A percentile compares a stretch with the other conserved stretches of the same genome.
Conservation (phyloP, 2,797 vertebrate genomes). For the Coluber constrictor region DNA sequence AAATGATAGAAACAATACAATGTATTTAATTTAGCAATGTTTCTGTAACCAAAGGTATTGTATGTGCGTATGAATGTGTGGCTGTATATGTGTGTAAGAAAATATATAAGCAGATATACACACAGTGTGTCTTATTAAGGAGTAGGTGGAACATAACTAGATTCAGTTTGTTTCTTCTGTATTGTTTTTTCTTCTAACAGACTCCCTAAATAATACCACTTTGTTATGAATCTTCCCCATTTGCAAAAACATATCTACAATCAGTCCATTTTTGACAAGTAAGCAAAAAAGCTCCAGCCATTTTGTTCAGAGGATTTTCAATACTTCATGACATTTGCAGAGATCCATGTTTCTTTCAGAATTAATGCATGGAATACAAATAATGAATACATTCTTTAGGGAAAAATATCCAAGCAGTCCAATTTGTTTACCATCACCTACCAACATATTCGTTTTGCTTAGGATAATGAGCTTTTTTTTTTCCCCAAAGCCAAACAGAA, state of each 20-base stretch:
- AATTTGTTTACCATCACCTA: constrained; percentile 41
- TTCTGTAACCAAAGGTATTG: not conserved
- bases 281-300: accelerated
- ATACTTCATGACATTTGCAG: not conserved
- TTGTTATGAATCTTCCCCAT: not conserved
- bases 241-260: not conserved
- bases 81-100: not conserved
- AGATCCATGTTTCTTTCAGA: not conserved
- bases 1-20: not conserved
- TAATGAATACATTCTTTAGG: constrained; percentile 29
- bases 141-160: not conserved
- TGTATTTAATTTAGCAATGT: not conserved
- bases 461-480: constrained; percentile 59
- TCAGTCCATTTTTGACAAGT: accelerated
- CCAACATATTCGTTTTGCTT: constrained; percentile 36
- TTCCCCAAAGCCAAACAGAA: constrained; percentile 38
- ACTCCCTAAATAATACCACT: constrained; percentile 15
- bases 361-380: not conserved
- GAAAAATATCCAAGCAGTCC: constrained; percentile 19
- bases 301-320: not conserved
- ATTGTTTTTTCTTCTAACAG: not conserved
- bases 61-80: not conserved
- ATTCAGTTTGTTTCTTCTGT: not conserved
- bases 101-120: not conserved
- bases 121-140: not conserved